Evolutionary conservation across 2,797 vertebrate species (phyloP), one percentile per base, ranked within the genome.

Genomic region (Eulemur mongoz): DNA sequence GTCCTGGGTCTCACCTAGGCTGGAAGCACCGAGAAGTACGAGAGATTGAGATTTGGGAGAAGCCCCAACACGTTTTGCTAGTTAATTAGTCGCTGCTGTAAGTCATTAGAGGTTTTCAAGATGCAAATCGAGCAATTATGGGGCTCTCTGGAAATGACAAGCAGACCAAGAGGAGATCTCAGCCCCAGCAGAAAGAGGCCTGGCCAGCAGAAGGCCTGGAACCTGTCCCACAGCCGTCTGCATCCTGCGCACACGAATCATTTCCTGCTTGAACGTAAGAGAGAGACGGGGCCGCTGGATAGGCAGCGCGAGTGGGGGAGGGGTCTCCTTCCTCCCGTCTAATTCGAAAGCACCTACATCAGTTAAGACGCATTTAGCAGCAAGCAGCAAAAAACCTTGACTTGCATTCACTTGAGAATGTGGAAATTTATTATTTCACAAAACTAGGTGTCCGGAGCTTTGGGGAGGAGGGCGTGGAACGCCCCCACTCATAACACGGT

Each of bases 61-160:
- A 82, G 35, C 43, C 80, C 14, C 70, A 50, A 45, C 7, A 40
- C 43, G 40, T 76, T 78, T 82, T 27, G 23, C 43, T 43, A n/a
- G 27, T 48, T 48, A 38, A 76, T 40, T 63, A 50, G 11, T 72
- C 32, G 54, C 59, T 57, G 84, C 57, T 87, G 59, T 52, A 85
- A 93, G 81, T 88, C 91, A 88, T 94, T 88, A 92, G 78, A 96
- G 52, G 87, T 70, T 89, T 94, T 72, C 69, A 78, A 92, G 72
- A 95, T 72, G 93, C 79, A 87, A 89, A 80, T 94, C 17, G 73
- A 78, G 91, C 69, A 78, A 52, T 82, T 40, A 81, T 2, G 57
- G 67, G 80, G 15, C 76, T 78, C 57, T 57, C 35, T 50, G 89
- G 76, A 95, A 92, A 88, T 75, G 81, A 90, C 40, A 38, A 94